These are phyloP conservation scores for Daktulosphaira vitifoliae DNA, from an alignment of 1,140 invertebrate genomes.

Conservation along the genomic window DNA sequence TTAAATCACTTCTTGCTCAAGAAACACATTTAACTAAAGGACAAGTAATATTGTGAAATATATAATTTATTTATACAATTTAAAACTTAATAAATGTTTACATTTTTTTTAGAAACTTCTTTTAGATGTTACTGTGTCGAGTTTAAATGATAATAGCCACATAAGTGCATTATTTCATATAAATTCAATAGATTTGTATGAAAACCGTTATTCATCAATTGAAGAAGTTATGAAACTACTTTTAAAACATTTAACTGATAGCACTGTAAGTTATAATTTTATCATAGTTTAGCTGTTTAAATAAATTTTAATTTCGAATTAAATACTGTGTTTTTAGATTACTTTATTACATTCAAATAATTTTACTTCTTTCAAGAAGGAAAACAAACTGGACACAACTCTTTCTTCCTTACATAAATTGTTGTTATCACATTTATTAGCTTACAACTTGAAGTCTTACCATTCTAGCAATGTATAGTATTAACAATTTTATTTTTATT, in stretches of 20 bases:
- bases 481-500: too few relatives aligned
- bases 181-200: slow-evolving; percentile 19
- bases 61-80: neutral
- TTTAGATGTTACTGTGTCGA: slow-evolving; percentile 53
- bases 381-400: slow-evolving; percentile 9
- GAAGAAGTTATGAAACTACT: slow-evolving; percentile 52
- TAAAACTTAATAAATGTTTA: too few relatives aligned
- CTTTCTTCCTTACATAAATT: slow-evolving; percentile 21
- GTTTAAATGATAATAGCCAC: slow-evolving; percentile 54
- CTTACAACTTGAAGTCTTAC: slow-evolving; percentile 6
- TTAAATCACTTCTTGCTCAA: slow-evolving; percentile 52
- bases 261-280: slow-evolving; percentile 46
- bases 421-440: slow-evolving; percentile 26
- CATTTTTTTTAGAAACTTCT: slow-evolving; percentile 46
- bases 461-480: slow-evolving; percentile 18
- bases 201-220: slow-evolving; percentile 46
- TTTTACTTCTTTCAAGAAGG: slow-evolving; percentile 10
- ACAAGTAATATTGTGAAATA: slow-evolving; percentile 42
- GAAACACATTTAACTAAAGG: slow-evolving; percentile 50
- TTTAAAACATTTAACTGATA: slow-evolving; percentile 48
- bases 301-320: neutral
- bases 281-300: neutral
- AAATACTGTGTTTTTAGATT: neutral
- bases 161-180: slow-evolving; percentile 49
- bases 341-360: slow-evolving; percentile 16